Evolutionary conservation across 2,888 invertebrate genomes (phyloP).

Genomic region (Sphaerolaimus hirsutus): DNA sequence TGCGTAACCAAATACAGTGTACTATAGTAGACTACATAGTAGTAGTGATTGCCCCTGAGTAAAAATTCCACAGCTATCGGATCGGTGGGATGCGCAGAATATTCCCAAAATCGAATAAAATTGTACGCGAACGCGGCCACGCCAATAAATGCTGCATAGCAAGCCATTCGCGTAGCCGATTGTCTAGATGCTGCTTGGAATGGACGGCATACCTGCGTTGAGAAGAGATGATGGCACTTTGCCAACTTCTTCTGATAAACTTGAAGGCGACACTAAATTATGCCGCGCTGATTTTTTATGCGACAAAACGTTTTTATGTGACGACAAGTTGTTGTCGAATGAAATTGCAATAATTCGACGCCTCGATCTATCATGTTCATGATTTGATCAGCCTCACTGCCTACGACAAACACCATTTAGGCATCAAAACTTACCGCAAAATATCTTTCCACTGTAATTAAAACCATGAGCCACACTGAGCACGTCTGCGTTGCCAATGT

Average conservation of each 20-base stretch:
- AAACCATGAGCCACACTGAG: background rate
- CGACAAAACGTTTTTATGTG: no score
- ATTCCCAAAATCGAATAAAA: no score
- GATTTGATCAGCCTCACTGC: no score
- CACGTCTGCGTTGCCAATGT: background rate
- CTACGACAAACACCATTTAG: no score
- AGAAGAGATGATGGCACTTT: background rate
- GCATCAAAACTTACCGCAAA: background rate
- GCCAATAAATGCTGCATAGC: background rate
- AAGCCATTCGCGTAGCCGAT: background rate
- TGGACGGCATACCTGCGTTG: background rate
- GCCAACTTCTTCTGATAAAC: background rate
- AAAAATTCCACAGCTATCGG: background rate
- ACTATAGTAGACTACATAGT: slow-evolving; percentile 19
- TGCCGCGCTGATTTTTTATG: no score
- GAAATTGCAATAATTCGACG: no score
- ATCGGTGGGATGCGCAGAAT: no score
- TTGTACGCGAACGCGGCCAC: background rate
- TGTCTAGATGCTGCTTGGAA: background rate
- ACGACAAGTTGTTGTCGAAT: no score
- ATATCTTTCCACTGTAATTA: background rate
- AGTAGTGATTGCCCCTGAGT: slow-evolving; percentile 5
- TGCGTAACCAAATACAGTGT: slow-evolving; percentile 18
- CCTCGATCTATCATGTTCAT: no score
- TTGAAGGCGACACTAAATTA: no score